phyloP scores from a whole-genome alignment of 92 coral and sea anemone species.

The Heteractis magnifica region DNA sequence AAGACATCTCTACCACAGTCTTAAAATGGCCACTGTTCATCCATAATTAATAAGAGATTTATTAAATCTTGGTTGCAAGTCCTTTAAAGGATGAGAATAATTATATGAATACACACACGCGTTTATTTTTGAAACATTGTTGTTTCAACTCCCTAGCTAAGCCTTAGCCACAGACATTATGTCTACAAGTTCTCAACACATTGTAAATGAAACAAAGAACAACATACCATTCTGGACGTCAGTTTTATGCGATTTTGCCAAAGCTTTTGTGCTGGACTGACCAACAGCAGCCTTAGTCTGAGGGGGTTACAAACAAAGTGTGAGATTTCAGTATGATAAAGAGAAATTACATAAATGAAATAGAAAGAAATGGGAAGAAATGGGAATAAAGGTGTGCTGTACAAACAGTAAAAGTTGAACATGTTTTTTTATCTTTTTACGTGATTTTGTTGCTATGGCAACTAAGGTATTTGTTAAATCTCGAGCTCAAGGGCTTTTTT shows the following conservation, averaged over 20 bases:
- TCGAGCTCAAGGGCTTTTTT: no score
- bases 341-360: not conserved
- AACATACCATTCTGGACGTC: conserved; percentile 82
- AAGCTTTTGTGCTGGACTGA: conserved; percentile 61
- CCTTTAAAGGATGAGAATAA: no score
- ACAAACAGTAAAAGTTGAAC: conserved; percentile 21
- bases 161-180: not conserved
- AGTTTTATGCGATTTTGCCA: conserved; percentile 56
- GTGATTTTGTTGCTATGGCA: not conserved
- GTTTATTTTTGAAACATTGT: not conserved
- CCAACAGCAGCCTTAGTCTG: conserved; percentile 85
- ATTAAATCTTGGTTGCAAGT: no score
- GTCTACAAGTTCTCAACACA: not conserved
- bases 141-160: conserved; percentile 5
- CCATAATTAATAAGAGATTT: not conserved
- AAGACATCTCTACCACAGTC: no score
- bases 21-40: not conserved
- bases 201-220: conserved; percentile 5
- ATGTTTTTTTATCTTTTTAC: not conserved
- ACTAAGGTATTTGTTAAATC: not conserved
- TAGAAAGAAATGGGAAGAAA: not conserved
- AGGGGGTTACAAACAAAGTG: conserved; percentile 51
- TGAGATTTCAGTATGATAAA: not conserved
- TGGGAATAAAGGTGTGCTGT: not conserved
- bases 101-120: no score